These are phyloP conservation scores for Platysteira castanea DNA, from an alignment of 2,113 vertebrate genomes.

Conservation along the genomic window DNA sequence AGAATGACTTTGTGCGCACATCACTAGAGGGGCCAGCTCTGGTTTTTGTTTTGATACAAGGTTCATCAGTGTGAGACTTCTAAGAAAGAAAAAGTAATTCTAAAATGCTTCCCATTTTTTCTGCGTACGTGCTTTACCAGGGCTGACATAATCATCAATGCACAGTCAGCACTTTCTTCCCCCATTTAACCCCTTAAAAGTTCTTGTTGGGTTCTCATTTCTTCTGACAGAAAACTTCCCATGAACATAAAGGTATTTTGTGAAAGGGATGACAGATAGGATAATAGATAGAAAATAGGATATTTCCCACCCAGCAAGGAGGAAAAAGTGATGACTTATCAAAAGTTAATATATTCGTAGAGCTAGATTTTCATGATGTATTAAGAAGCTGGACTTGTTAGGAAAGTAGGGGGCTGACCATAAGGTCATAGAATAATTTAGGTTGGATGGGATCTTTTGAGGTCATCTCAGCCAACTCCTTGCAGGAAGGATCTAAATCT, in stretches of 20 bases:
- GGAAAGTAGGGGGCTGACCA: neutral
- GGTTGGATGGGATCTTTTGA: neutral
- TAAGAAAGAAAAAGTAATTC: neutral
- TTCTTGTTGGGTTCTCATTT: neutral
- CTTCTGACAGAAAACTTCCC: neutral
- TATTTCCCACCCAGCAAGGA: neutral
- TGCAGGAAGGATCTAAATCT: neutral
- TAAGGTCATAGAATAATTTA: neutral
- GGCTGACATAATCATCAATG: neutral
- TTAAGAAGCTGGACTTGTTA: neutral
- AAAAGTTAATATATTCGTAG: neutral
- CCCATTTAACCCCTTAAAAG: neutral
- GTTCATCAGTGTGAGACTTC: neutral
- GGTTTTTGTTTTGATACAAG: neutral
- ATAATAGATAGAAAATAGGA: neutral
- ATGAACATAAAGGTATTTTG: neutral
- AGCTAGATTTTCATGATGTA: neutral
- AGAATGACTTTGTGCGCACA: neutral
- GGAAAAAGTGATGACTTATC: neutral
- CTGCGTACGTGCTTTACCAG: neutral
- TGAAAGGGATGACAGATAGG: neutral
- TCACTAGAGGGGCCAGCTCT: neutral
- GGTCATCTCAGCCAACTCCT: neutral
- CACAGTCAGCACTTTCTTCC: neutral
- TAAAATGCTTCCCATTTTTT: neutral